Conservation (phyloP, 1,140 invertebrate species). For the Pogonomyrmex californicus region DNA sequence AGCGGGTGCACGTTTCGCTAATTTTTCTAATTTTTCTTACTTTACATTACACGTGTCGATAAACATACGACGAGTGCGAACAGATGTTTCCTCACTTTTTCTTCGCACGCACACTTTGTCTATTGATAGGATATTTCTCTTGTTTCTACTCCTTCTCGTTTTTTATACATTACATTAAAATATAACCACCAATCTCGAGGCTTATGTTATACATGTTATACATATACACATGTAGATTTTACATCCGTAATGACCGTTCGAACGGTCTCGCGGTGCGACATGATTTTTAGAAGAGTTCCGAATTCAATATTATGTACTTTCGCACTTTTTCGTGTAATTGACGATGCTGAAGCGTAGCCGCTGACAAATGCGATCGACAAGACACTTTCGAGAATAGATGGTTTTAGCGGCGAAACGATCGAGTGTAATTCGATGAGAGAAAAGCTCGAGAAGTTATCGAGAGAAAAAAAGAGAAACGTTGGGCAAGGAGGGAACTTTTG, state of each 20-base stretch:
- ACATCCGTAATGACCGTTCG: constrained; percentile 67
- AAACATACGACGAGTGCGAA: constrained; percentile 48
- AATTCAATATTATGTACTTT: constrained; percentile 68
- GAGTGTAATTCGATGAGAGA: no score
- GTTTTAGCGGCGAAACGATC: background rate
- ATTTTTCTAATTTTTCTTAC: background rate
- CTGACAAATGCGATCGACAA: constrained; percentile 41
- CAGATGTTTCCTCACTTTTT: constrained; percentile 19
- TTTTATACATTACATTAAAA: constrained; percentile 76
- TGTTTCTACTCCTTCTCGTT: constrained; percentile 21
- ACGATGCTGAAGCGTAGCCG: constrained; percentile 63
- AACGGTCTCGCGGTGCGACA: constrained; percentile 60
- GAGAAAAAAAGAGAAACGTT: no score
- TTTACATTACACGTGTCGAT: constrained; percentile 65
- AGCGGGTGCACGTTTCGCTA: constrained; percentile 44
- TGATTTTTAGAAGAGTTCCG: constrained; percentile 71
- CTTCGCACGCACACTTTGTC: constrained; percentile 55
- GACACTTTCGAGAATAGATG: constrained; percentile 9
- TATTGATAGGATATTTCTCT: constrained; percentile 26
- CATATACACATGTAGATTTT: constrained; percentile 69
- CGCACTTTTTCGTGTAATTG: constrained; percentile 65
- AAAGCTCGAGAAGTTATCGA: no score
- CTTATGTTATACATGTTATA: constrained; percentile 72
- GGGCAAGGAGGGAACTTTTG: no score
- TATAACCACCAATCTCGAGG: constrained; percentile 77